Evolutionary conservation across 2,888 invertebrate genomes (phyloP), one percentile per base, ranked within the genome.

Genomic region (Ectemnius lituratus): DNA sequence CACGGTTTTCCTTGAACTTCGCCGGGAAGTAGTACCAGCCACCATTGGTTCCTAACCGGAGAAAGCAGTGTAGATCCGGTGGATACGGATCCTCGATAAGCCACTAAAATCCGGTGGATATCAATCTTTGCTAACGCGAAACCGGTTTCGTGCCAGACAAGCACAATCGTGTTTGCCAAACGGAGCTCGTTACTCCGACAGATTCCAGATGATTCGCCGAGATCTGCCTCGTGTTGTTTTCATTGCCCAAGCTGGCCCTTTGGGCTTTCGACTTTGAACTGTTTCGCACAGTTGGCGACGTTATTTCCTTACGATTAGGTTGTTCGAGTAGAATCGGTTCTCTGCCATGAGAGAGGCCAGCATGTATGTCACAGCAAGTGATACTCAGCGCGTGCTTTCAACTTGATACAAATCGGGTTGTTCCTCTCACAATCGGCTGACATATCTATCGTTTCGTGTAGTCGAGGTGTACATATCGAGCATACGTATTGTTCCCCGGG

Each of bases 101-200:
- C 20, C 47, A 66, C 72, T 71, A 70, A 71, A 70, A 68, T 65
- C 57, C 14, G 57, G 60, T 56, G 57, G 66, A 75, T 73, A 75
- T 77, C 71, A 56, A 70, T 76, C 59, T 71, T 69, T 63, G 57
- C 59, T 59, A 64, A 65, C 66, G 46, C 37, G 62, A 69, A 71
- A 67, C 59, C 64, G 63, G 65, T 72, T 49, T 76, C 78, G 78
- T 83, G 78, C 73, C 66, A 76, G 59, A 79, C 75, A 78, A 81
- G 76, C 76, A 69, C 58, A 82, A 81, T 76, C 71, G 74, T 73
- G 65, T 67, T 66, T 73, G 64, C 23, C 65, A 69, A 70, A 73
- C 73, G 69, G 71, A 62, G 66, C 60, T 78, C 69, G 75, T 73
- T 75, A 68, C 63, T 62, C 63, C 47, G 52, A 37, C 62, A 16